These are phyloP conservation scores for Actinostola sp. DNA, from an alignment of 92 coral and sea anemone species.

Conservation along the genomic window DNA sequence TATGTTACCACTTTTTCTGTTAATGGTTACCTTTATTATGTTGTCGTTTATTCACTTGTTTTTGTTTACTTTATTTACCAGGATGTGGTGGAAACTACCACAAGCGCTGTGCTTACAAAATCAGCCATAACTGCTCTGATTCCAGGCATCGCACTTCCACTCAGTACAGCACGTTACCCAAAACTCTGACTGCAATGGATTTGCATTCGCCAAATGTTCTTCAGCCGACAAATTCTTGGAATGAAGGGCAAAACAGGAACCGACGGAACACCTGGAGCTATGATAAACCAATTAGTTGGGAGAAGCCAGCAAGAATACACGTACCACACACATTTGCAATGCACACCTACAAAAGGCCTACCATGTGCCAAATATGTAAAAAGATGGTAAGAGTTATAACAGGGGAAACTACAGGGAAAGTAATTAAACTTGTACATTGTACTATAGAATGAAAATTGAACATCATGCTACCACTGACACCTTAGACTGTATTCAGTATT, in stretches of 20 bases:
- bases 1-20: no score
- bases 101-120: constrained; percentile 95
- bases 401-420: not conserved
- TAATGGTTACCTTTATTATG: not conserved
- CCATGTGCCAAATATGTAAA: constrained; percentile 95
- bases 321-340: constrained; percentile 96
- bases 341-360: constrained; percentile 91
- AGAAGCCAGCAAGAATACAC: constrained; percentile 85
- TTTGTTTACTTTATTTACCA: constrained; percentile 16
- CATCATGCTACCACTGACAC: no score
- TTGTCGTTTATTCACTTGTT: not conserved
- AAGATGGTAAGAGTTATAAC: constrained; percentile 51
- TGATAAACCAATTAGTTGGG: constrained; percentile 77
- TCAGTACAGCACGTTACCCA: constrained; percentile 48
- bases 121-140: constrained; percentile 95
- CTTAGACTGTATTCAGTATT: no score
- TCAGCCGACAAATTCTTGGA: constrained; percentile 57
- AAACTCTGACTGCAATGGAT: constrained; percentile 52
- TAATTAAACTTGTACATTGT: not conserved
- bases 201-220: constrained; percentile 31
- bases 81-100: constrained; percentile 99
- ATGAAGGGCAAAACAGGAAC: constrained; percentile 43
- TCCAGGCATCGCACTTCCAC: constrained; percentile 64
- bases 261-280: constrained; percentile 89
- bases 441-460: no score